phyloP scores from a whole-genome alignment of 2,888 invertebrate species.

The Hirtodrosophila alboralis region DNA sequence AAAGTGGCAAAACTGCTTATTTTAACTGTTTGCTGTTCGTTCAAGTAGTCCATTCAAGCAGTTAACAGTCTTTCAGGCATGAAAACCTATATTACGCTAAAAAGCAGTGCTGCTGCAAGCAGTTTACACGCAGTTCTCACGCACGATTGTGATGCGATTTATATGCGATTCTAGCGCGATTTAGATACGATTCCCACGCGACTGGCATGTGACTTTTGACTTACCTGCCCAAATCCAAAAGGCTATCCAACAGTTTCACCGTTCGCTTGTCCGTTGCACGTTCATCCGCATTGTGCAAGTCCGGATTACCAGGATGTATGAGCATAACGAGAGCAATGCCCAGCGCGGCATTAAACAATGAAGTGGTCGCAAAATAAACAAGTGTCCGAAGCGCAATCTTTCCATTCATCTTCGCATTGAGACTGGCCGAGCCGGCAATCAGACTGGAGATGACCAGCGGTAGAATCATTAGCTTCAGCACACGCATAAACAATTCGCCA shows the following conservation, averaged over 20 bases:
- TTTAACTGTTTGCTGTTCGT: too few species aligned
- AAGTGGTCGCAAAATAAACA: conserved; percentile 91
- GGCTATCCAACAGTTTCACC: conserved; percentile 92
- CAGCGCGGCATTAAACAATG: conserved; percentile 91
- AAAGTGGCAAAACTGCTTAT: too few species aligned
- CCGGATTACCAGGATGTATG: conserved; percentile 92
- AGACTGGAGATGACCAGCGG: conserved; percentile 95
- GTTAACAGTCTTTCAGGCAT: too few species aligned
- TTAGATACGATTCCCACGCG: too few species aligned
- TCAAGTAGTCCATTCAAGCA: too few species aligned
- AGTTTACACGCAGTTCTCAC: not conserved
- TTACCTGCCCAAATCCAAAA: conserved; percentile 95
- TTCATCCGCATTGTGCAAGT: conserved; percentile 86
- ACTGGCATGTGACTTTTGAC: too few species aligned
- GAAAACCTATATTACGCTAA: too few species aligned
- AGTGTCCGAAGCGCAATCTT: conserved; percentile 93
- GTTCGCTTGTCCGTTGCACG: conserved; percentile 85
- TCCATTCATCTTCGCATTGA: conserved; percentile 94
- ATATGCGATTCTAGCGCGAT: not conserved
- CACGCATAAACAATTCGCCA: conserved; percentile 95
- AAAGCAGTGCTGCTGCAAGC: conserved; percentile 1
- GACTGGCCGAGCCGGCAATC: conserved; percentile 92
- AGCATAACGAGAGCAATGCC: conserved; percentile 89
- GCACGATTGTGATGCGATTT: conserved; percentile 19
- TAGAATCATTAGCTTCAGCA: conserved; percentile 94